These are phyloP conservation scores for Plagodis dolabraria DNA, from an alignment of 2,888 invertebrate genomes.

Conservation along the genomic window DNA sequence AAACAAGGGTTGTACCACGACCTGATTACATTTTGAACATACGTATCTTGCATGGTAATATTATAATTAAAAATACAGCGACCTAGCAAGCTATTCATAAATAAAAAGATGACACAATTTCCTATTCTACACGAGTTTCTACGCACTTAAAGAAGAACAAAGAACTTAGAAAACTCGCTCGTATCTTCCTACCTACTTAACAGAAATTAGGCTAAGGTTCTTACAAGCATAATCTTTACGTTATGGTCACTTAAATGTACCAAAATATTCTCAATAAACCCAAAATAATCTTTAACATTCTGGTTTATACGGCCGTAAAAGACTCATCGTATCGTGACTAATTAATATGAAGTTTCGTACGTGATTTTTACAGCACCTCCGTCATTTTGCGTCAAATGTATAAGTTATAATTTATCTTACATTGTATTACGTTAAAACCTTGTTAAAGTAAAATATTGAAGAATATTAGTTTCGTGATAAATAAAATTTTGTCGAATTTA, in stretches of 20 bases:
- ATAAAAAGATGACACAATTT: too few relatives aligned
- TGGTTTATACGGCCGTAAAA: slow-evolving; percentile 53
- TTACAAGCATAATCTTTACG: slow-evolving; percentile 57
- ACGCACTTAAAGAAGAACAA: background rate
- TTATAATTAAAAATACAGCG: too few relatives aligned
- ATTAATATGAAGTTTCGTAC: slow-evolving; percentile 35
- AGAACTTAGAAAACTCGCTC: too few relatives aligned
- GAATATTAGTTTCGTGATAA: too few relatives aligned
- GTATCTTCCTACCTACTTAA: background rate
- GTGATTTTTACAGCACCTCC: slow-evolving; percentile 30
- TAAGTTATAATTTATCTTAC: slow-evolving; percentile 36
- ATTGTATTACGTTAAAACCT: background rate
- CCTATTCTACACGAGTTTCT: too few relatives aligned
- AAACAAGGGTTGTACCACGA: too few relatives aligned
- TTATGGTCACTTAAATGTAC: slow-evolving; percentile 58
- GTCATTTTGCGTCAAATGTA: slow-evolving; percentile 37
- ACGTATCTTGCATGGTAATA: too few relatives aligned
- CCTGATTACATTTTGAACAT: too few relatives aligned
- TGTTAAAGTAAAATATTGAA: too few relatives aligned
- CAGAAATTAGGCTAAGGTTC: slow-evolving; percentile 60
- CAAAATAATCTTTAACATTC: slow-evolving; percentile 56
- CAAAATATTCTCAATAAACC: slow-evolving; percentile 55
- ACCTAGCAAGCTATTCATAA: too few relatives aligned
- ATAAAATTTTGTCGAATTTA: too few relatives aligned
- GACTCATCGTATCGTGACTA: slow-evolving; percentile 23